Evolutionary conservation across 2,888 invertebrate species (phyloP).

Genomic region (Phyto melanocephala): DNA sequence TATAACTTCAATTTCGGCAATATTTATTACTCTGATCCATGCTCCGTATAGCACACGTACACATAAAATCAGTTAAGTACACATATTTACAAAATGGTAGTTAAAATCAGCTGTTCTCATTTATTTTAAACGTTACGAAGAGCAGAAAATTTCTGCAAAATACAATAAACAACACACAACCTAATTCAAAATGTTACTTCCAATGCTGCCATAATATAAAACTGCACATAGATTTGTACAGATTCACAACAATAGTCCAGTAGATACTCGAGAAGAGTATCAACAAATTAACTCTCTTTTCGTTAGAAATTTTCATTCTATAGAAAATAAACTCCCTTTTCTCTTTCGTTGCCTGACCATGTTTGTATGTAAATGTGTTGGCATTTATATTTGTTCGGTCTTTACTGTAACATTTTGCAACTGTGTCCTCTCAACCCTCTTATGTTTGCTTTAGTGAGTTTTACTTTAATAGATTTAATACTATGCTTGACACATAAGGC

Average conservation of each 20-base stretch:
- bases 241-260: background rate
- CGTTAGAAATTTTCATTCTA: background rate
- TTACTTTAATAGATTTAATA: slow-evolving; percentile 61
- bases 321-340: background rate
- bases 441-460: slow-evolving; percentile 14
- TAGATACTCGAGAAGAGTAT: background rate
- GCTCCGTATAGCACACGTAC: background rate
- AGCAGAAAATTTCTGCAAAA: slow-evolving; percentile 43
- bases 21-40: slow-evolving; percentile 2
- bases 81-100: slow-evolving; percentile 5
- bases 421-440: slow-evolving; percentile 20
- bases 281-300: background rate
- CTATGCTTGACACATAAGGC: slow-evolving; percentile 60
- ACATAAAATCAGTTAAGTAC: no score
- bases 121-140: background rate
- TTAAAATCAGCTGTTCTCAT: slow-evolving; percentile 47
- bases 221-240: background rate
- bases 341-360: background rate
- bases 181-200: slow-evolving; percentile 17
- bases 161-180: slow-evolving; percentile 12
- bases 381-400: background rate
- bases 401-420: slow-evolving; percentile 17
- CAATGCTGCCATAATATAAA: slow-evolving; percentile 20
- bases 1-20: background rate
- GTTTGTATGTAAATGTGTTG: background rate